These are phyloP conservation scores for Ormyrus pomaceus DNA, from an alignment of 2,888 invertebrate genomes.

Conservation along the genomic window DNA sequence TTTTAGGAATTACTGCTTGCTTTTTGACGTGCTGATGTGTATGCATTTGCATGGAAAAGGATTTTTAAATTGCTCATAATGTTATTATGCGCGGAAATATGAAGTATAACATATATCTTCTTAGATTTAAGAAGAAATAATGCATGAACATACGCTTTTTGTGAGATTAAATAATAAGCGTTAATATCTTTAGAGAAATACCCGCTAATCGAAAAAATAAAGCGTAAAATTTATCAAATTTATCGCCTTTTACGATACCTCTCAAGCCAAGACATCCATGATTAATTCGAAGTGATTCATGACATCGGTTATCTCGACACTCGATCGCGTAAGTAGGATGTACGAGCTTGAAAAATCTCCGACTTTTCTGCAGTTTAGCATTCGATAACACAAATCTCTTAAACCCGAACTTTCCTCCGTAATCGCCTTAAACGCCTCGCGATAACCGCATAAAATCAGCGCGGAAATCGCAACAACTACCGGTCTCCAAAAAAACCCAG, in stretches of 20 bases:
- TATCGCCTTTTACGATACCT: not conserved
- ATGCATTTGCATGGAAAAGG: no score
- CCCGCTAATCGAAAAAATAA: not conserved
- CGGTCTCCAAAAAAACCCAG: not conserved
- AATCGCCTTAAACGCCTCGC: conserved; percentile 18
- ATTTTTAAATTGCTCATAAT: no score
- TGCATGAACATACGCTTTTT: no score
- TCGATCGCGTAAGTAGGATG: conserved; percentile 7
- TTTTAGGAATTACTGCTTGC: no score
- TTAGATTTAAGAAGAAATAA: no score
- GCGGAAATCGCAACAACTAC: not conserved
- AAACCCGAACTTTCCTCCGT: conserved; percentile 3
- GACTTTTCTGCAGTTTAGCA: not conserved
- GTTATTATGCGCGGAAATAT: no score
- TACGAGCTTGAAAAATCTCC: not conserved
- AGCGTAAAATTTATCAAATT: not conserved
- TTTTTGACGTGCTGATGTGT: no score
- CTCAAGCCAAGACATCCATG: not conserved
- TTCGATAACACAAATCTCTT: conserved; percentile 25
- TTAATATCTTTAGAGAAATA: no score
- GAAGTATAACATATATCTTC: no score
- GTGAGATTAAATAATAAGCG: no score
- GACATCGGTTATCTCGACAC: not conserved
- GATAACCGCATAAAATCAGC: conserved; percentile 9
- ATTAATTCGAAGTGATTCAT: conserved; percentile 19